Evolutionary conservation across 2,797 vertebrate species (phyloP).

Genomic region (Bradypus variegatus): DNA sequence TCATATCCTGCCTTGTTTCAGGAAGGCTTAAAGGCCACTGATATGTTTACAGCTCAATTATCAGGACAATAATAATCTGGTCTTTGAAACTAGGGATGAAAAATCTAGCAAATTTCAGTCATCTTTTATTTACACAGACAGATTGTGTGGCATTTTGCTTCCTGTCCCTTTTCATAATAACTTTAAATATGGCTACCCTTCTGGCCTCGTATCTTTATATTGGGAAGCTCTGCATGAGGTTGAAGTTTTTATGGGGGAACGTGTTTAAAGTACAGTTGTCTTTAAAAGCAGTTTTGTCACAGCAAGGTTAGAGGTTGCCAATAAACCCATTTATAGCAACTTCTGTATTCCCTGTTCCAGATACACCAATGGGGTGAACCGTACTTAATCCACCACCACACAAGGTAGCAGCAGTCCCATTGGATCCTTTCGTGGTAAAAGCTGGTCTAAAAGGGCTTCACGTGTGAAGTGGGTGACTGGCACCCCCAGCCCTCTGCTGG

Average conservation of each 20-base stretch:
- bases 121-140: slow-evolving; percentile 44
- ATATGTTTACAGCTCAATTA: slow-evolving; percentile 32
- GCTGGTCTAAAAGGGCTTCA: neutral
- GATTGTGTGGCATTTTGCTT: slow-evolving; percentile 28
- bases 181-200: slow-evolving; percentile 33
- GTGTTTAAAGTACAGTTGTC: slow-evolving; percentile 57
- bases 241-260: slow-evolving; percentile 61
- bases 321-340: slow-evolving; percentile 60
- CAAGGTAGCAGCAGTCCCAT: neutral
- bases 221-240: slow-evolving; percentile 44
- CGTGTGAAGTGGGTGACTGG: neutral
- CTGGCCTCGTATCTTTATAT: slow-evolving; percentile 35
- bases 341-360: slow-evolving; percentile 49
- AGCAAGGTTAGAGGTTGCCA: slow-evolving; percentile 60
- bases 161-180: slow-evolving; percentile 16
- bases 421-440: neutral
- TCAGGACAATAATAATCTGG: slow-evolving; percentile 33
- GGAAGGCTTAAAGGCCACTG: neutral
- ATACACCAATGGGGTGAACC: neutral
- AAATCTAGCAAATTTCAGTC: slow-evolving; percentile 37
- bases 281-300: slow-evolving; percentile 54
- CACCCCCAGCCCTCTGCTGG: neutral
- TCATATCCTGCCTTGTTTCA: slow-evolving; percentile 42
- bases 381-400: neutral
- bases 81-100: slow-evolving; percentile 39